phyloP scores from a whole-genome alignment of 2,797 vertebrate genomes.

The Rhinogobio ventralis region DNA sequence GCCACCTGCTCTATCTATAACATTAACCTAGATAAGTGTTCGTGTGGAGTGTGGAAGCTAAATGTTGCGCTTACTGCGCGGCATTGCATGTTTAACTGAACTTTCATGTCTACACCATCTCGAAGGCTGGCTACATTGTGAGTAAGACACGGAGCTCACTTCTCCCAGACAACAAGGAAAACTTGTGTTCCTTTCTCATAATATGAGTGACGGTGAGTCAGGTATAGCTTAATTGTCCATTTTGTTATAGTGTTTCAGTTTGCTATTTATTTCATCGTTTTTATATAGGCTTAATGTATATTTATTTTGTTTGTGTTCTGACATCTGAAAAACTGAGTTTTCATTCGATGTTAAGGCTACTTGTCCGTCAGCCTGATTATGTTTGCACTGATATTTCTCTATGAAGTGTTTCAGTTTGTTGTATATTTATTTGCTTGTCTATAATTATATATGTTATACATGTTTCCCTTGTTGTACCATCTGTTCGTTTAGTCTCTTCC shows the following conservation, averaged over 20 bases:
- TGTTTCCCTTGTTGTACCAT: too few relatives aligned
- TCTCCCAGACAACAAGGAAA: too few relatives aligned
- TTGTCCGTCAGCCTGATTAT: not conserved
- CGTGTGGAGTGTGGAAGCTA: not conserved
- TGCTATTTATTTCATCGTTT: not conserved
- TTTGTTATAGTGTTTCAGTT: not conserved
- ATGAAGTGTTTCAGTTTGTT: too few relatives aligned
- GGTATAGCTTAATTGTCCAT: not conserved
- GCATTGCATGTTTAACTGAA: not conserved
- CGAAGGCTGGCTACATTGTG: not conserved
- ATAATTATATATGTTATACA: not conserved
- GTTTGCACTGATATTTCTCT: not conserved
- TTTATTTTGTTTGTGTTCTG: not conserved
- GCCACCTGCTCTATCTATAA: not conserved
- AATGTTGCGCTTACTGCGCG: not conserved
- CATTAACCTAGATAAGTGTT: not conserved
- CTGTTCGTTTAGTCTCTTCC: too few relatives aligned
- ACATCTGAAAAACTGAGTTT: not conserved
- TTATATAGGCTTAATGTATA: too few relatives aligned
- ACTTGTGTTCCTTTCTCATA: not conserved
- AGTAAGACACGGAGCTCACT: too few relatives aligned
- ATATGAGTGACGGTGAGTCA: not conserved
- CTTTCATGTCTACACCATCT: not conserved
- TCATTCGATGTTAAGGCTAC: not conserved
- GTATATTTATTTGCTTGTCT: too few relatives aligned